A percentile compares a stretch with the other conserved stretches of the same genome.
These are phyloP conservation scores for Gymnoscelis rufifasciata DNA, from an alignment of 2,888 invertebrate genomes.

Conservation along the genomic window DNA sequence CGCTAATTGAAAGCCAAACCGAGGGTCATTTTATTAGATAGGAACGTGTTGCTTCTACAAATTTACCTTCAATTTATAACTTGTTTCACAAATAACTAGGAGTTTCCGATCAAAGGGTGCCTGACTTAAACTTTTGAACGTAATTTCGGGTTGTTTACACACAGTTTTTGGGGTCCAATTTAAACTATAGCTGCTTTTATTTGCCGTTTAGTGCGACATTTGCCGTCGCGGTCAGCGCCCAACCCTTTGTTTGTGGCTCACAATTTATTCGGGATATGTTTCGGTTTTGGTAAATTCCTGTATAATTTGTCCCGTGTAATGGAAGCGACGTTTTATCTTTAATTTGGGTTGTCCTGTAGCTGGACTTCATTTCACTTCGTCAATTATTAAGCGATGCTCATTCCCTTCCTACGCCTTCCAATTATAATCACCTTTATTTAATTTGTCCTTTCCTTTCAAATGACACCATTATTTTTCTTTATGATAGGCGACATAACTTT, in stretches of 20 bases:
- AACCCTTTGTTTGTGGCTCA: conserved; percentile 62
- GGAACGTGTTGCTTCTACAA: conserved; percentile 27
- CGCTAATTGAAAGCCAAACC: conserved; percentile 5
- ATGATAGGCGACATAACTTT: neutral
- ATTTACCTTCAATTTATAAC: conserved; percentile 35
- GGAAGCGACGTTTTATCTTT: conserved; percentile 64
- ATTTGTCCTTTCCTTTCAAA: conserved; percentile 14
- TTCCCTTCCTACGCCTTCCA: conserved; percentile 29
- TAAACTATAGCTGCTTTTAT: conserved; percentile 75
- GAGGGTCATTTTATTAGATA: neutral
- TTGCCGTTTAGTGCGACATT: conserved; percentile 74
- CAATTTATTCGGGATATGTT: conserved; percentile 55
- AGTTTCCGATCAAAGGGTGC: conserved; percentile 54
- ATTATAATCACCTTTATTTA: conserved; percentile 25
- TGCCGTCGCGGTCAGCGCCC: conserved; percentile 56
- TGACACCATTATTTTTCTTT: neutral
- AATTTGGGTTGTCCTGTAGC: conserved; percentile 59
- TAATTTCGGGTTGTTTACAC: conserved; percentile 68
- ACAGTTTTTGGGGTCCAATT: conserved; percentile 73
- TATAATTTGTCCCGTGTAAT: conserved; percentile 63
- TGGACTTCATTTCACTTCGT: conserved; percentile 50
- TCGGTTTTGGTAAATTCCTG: conserved; percentile 53
- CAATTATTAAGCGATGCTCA: conserved; percentile 53
- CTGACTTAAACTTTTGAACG: conserved; percentile 60
- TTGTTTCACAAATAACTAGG: conserved; percentile 49